Evolutionary conservation across 2,797 vertebrate species (phyloP).

Genomic region (Eleutherodactylus coqui): DNA sequence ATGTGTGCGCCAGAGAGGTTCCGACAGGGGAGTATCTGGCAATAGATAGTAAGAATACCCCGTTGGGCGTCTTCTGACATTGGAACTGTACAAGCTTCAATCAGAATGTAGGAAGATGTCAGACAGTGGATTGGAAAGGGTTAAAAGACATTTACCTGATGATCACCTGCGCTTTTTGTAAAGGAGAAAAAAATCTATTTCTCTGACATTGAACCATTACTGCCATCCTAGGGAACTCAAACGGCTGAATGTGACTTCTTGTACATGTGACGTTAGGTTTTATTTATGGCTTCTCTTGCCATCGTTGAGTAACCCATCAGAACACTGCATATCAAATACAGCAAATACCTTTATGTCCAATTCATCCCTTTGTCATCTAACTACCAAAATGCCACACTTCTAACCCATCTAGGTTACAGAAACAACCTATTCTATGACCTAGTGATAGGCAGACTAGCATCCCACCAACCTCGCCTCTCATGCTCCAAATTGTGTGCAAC

Average conservation of each 20-base stretch:
- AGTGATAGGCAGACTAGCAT: neutral
- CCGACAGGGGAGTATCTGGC: no score
- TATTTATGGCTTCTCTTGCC: neutral
- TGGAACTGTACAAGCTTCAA: no score
- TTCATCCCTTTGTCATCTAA: no score
- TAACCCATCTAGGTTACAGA: neutral
- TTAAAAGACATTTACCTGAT: neutral
- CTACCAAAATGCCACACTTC: no score
- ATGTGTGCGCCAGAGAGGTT: no score
- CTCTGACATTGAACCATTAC: neutral
- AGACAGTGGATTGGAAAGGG: no score
- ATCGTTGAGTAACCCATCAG: neutral
- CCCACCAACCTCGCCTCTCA: neutral
- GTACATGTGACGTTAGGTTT: neutral
- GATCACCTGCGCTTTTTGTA: neutral
- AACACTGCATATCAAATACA: neutral
- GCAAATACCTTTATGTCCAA: no score
- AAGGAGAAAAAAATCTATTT: neutral
- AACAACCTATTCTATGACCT: neutral
- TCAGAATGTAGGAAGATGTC: no score
- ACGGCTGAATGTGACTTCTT: no score
- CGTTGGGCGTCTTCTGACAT: no score
- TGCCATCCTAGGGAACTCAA: no score
- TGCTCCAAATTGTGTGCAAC: neutral
- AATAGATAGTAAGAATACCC: no score